Evolutionary conservation across 2,888 invertebrate species (phyloP).

Genomic region (Labia minor): DNA sequence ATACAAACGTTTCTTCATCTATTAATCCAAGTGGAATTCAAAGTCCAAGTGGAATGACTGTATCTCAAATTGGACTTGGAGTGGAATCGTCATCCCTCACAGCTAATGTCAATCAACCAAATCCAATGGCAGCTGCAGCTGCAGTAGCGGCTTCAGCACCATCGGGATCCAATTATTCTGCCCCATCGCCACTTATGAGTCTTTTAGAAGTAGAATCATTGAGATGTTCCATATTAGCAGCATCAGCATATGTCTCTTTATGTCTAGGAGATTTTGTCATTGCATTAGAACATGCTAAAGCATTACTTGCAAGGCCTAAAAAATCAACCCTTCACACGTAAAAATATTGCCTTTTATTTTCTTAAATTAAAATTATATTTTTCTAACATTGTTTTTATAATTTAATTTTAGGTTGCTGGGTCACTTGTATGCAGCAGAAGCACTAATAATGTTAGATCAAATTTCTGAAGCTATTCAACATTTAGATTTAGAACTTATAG

Average conservation of each 20-base stretch:
- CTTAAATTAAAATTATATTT: not conserved
- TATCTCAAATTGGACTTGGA: conserved; percentile 1
- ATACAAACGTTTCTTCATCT: not conserved
- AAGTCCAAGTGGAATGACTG: not conserved
- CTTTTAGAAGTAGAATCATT: conserved; percentile 30
- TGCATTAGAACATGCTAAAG: conserved; percentile 66
- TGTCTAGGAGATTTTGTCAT: conserved; percentile 73
- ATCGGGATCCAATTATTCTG: conserved; percentile 4
- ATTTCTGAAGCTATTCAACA: conserved; percentile 74
- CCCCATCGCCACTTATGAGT: conserved; percentile 26
- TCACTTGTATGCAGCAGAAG: conserved; percentile 82
- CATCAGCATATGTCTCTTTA: conserved; percentile 73
- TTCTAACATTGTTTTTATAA: no score
- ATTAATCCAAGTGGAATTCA: not conserved
- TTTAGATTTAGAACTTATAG: conserved; percentile 64
- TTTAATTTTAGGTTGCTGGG: conserved; percentile 54
- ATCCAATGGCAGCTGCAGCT: conserved; percentile 16
- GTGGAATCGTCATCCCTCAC: not conserved
- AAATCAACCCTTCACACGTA: conserved; percentile 60
- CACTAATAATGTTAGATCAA: conserved; percentile 68
- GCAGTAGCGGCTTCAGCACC: conserved; percentile 22
- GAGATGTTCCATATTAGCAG: conserved; percentile 54
- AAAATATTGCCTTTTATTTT: conserved; percentile 25
- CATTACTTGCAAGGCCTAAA: conserved; percentile 59
- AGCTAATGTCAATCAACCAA: not conserved